Conservation (phyloP, 2,113 vertebrate genomes). For the Sorex araneus region DNA sequence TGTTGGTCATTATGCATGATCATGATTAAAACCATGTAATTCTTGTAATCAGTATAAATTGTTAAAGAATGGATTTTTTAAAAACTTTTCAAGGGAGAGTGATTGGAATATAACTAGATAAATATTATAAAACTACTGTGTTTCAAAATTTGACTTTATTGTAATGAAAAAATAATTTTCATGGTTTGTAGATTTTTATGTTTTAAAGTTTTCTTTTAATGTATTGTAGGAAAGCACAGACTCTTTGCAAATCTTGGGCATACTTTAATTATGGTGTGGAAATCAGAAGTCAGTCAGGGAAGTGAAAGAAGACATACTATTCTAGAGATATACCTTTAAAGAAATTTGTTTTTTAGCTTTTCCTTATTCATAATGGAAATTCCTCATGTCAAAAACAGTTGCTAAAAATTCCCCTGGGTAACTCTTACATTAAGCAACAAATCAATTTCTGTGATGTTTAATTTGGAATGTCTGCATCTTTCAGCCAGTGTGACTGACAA, state of each 20-base stretch:
- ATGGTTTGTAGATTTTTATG: background rate
- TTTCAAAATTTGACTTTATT: conserved; percentile 4
- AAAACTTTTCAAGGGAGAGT: background rate
- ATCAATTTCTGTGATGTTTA: background rate
- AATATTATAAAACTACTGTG: background rate
- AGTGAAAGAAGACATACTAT: background rate
- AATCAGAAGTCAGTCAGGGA: background rate
- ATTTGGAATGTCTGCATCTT: background rate
- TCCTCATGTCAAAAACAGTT: background rate
- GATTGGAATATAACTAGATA: background rate
- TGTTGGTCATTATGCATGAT: conserved; percentile 18
- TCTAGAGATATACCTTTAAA: background rate
- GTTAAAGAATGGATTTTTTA: background rate
- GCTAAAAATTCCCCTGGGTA: background rate
- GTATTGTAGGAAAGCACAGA: background rate
- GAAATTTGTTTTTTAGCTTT: background rate
- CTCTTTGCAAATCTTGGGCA: background rate
- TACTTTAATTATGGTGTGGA: background rate
- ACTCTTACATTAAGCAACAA: background rate
- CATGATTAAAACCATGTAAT: background rate
- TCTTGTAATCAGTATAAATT: conserved; percentile 54
- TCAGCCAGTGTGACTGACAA: background rate
- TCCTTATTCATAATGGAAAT: background rate
- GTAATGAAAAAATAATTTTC: background rate
- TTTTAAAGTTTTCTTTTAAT: too few relatives aligned